Evolutionary conservation across 2,797 vertebrate genomes (phyloP), one percentile per base, ranked within the genome.

Genomic region (Phoebastria nigripes): DNA sequence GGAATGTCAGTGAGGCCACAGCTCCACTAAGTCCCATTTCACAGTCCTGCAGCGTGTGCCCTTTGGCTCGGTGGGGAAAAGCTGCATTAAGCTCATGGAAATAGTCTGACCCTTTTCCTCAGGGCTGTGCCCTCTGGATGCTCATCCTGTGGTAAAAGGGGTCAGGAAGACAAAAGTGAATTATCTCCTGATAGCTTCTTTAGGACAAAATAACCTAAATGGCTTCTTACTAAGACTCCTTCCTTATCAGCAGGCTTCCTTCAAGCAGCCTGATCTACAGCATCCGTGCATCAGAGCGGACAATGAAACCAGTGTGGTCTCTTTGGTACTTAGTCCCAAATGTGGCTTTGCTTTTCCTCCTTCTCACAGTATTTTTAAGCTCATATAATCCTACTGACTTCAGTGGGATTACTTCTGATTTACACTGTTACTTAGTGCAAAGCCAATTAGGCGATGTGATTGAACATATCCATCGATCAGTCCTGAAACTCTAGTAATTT

Each of bases 41-140:
- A 2, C 44, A 49, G 9, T 4, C 69, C 18, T 54, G 77, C 3
- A 1, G 7, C 3, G 2, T 3, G 1, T 6, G 47, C 22, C 20
- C 55, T 74, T 74, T 65, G 51, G 28, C 42, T 35, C 3, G 0
- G 20, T 52, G 69, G 26, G 33, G 24, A 52, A 71, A 92, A 90
- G 39, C 24, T 81, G 15, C 55, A 16, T 8, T 35, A 77, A 78
- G 11, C 41, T 71, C 28, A 55, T 24, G 26, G 35, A 44, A 90
- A 35, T 2, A 49, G 14, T 7, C 59, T 24, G 26, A 1, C 22
- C 46, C 12, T 91, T 69, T 37, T 39, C 72, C 49, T 76, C 1
- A 0, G 25, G 15, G 13, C 55, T 90, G 39, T 19, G 19, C 26
- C 20, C 24, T 81, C 35, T 49, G 62, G 8, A 3, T 81, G 26